Evolutionary conservation across 2,113 vertebrate genomes (phyloP).

Genomic region (Mungos mungo): DNA sequence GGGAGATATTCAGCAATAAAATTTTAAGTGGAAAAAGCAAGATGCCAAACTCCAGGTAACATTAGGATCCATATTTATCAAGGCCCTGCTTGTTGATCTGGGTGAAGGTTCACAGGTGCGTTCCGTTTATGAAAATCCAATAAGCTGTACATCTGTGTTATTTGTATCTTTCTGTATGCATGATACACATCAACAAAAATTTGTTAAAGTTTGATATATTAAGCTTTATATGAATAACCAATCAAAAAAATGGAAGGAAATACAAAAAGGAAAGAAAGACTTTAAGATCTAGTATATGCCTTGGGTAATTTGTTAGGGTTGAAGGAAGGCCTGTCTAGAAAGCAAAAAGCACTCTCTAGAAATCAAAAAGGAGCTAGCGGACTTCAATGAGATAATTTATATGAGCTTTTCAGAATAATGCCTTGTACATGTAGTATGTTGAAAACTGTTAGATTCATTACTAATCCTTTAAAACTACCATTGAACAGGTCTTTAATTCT

Average conservation of each 20-base stretch:
- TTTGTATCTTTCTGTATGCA: not conserved
- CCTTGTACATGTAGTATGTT: not conserved
- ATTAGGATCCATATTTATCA: not conserved
- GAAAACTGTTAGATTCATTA: not conserved
- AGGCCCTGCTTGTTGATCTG: not conserved
- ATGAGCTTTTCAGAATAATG: not conserved
- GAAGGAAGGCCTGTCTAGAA: not conserved
- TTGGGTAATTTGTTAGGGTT: not conserved
- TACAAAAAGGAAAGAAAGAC: not conserved
- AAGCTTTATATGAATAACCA: slow-evolving; percentile 5
- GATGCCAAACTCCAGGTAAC: not conserved
- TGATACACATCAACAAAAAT: not conserved
- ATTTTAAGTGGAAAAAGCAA: not conserved
- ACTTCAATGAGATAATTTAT: not conserved
- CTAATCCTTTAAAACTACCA: not conserved
- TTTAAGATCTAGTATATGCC: not conserved
- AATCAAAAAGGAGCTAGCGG: not conserved
- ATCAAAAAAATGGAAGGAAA: not conserved
- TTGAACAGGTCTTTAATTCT: not conserved
- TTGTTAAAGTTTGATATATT: not conserved
- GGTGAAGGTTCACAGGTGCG: not conserved
- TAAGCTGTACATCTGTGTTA: not conserved
- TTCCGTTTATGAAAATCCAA: slow-evolving; percentile 31
- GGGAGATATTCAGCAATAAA: not conserved
- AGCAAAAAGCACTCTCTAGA: not conserved